phyloP scores from a whole-genome alignment of 2,113 vertebrate species.

The Alligator mississippiensis region DNA sequence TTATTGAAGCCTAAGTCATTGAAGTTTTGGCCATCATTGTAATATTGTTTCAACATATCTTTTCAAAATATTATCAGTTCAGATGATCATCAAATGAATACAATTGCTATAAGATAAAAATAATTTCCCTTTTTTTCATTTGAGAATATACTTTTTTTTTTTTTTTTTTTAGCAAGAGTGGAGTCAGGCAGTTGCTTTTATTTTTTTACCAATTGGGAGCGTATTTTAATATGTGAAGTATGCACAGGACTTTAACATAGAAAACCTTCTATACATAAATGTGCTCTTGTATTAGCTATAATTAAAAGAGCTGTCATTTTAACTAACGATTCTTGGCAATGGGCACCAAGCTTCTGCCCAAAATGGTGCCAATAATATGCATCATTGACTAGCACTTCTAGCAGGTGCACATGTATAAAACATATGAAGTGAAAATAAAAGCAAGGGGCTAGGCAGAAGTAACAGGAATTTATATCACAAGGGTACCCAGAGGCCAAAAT shows the following conservation, averaged over 20 bases:
- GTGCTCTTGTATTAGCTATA: background rate
- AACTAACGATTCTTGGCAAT: background rate
- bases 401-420: background rate
- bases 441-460: background rate
- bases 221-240: background rate
- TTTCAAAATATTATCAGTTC: background rate
- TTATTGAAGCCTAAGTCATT: background rate
- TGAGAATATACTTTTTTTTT: background rate
- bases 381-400: background rate
- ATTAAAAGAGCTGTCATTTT: background rate
- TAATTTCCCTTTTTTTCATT: background rate
- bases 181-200: background rate
- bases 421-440: slow-evolving; percentile 13
- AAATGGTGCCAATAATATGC: background rate
- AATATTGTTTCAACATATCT: background rate
- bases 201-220: background rate
- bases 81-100: background rate
- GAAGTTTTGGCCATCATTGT: background rate
- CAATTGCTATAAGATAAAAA: background rate
- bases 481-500: slow-evolving; percentile 1
- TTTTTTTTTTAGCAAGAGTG: background rate
- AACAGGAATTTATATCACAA: slow-evolving; percentile 1
- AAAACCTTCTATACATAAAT: background rate
- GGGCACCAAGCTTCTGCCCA: background rate
- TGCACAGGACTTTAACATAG: background rate